Conservation (phyloP, 2,113 vertebrate genomes). For the Rhizomys pruinosus region DNA sequence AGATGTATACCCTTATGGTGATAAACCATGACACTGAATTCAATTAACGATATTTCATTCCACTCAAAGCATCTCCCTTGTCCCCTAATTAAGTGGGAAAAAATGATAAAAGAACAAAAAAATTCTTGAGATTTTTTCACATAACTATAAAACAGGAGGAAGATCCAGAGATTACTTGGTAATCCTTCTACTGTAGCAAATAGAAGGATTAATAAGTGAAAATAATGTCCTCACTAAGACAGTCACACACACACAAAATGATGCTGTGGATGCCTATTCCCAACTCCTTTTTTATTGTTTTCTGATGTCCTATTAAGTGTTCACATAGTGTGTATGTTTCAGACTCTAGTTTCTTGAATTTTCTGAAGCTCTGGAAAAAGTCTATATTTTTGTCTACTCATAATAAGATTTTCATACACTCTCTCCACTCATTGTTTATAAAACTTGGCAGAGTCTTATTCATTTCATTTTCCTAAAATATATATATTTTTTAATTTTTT, state of each 20-base stretch:
- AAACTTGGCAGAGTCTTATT: neutral
- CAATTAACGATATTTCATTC: slow-evolving; percentile 68
- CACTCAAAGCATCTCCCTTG: slow-evolving; percentile 28
- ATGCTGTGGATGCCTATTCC: neutral
- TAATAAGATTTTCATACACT: neutral
- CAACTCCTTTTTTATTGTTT: neutral
- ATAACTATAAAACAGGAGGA: neutral
- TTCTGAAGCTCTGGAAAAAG: neutral
- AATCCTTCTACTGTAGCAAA: neutral
- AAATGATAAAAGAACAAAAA: slow-evolving; percentile 26
- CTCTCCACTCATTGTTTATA: neutral
- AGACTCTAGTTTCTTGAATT: neutral
- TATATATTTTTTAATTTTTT: too few species aligned
- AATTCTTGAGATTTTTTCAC: slow-evolving; percentile 47
- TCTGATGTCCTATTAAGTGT: neutral
- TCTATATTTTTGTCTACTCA: neutral
- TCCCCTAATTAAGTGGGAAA: slow-evolving; percentile 64
- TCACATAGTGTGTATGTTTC: neutral
- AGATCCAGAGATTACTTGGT: neutral
- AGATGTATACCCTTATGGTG: slow-evolving; percentile 63
- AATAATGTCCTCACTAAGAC: neutral
- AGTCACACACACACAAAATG: neutral
- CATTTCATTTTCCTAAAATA: too few species aligned
- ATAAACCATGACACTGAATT: slow-evolving; percentile 70
- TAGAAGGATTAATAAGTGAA: slow-evolving; percentile 15